phyloP scores from a whole-genome alignment of 2,797 vertebrate genomes.

The Oryzias dopingdopingensis region DNA sequence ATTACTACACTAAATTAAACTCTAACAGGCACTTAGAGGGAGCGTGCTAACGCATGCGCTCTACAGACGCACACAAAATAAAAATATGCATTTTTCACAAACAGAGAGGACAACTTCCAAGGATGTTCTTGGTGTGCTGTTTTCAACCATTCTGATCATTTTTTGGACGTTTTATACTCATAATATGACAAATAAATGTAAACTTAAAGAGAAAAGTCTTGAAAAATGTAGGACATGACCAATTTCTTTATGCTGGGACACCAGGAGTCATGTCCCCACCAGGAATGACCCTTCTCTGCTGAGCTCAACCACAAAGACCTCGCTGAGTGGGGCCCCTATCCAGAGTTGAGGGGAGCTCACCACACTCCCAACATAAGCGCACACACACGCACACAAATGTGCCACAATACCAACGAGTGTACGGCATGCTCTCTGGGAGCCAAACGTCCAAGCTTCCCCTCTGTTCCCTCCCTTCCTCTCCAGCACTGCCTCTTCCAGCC shows the following conservation, averaged over 20 bases:
- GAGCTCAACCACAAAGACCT: slow-evolving; percentile 68
- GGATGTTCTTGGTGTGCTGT: slow-evolving; percentile 57
- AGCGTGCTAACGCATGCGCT: slow-evolving; percentile 68
- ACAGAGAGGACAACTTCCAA: slow-evolving; percentile 57
- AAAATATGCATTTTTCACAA: slow-evolving; percentile 48
- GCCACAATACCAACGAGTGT: slow-evolving; percentile 68
- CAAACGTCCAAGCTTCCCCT: slow-evolving; percentile 61
- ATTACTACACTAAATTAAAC: slow-evolving; percentile 99
- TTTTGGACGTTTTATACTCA: slow-evolving; percentile 12
- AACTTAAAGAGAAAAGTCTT: slow-evolving; percentile 33
- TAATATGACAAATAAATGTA: slow-evolving; percentile 17
- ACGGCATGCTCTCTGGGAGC: slow-evolving; percentile 63
- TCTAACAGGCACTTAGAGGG: slow-evolving; percentile 96
- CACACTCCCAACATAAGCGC: slow-evolving; percentile 48
- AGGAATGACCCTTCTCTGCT: slow-evolving; percentile 62
- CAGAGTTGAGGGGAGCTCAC: slow-evolving; percentile 53
- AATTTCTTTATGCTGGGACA: slow-evolving; percentile 41
- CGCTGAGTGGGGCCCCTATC: slow-evolving; percentile 62
- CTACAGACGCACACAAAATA: slow-evolving; percentile 21
- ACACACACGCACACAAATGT: slow-evolving; percentile 45
- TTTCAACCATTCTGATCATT: slow-evolving; percentile 29
- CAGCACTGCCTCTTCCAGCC: slow-evolving; percentile 75
- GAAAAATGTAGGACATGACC: slow-evolving; percentile 54
- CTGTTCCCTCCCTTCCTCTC: slow-evolving; percentile 58
- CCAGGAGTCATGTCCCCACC: slow-evolving; percentile 51